Base-by-base conservation (phyloP, 2,113 vertebrate species). In the Peromyscus maniculatus region DNA sequence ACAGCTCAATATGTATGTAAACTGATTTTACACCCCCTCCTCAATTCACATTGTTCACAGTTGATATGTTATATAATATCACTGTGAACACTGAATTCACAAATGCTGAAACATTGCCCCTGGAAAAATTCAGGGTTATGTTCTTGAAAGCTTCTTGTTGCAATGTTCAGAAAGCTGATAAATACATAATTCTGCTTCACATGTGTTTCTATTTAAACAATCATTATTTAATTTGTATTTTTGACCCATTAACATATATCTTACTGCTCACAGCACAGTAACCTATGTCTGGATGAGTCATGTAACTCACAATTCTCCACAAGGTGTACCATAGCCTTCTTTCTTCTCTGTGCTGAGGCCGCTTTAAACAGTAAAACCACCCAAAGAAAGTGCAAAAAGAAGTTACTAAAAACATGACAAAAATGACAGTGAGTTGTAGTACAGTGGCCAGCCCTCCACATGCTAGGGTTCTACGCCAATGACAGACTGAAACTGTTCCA, bases 271-370 rank as follows among this genome's bases (percentile, higher is more conserved):
- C 3, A 64, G 13, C 43, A 26, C 31, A 67, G 4, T 71, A 82
- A 71, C 33, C 91, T 94, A 95, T 19, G 13, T 78, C 79, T 26
- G 39, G 77, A 91, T 36, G 64, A 91, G 95, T 4, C 46, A 31
- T 19, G 1, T 28, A 62, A 46, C 31, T 87, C 31, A 77, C 10
- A 66, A 66, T 90, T 91, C 55, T 94, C 72, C 8, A 1, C 91
- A 28, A 72, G 66, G 31, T 33, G 26, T 31, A 16, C 67, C 75
- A 66, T 0, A 83, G n/a, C 52, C 52, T 28, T 90, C 66, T 67
- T 62, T 62, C 69, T 86, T 43, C 57, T 1, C 46, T 62, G 12
- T 21, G 3, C 26, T 31, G 28, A 24, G 15, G 39, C 3, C 28
- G 49, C 31, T 77, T 77, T 62, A 91, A 88, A 74, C 1, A 93